These are phyloP conservation scores for Saguinus imperator DNA, from an alignment of 2,113 vertebrate species.

Conservation along the genomic window DNA sequence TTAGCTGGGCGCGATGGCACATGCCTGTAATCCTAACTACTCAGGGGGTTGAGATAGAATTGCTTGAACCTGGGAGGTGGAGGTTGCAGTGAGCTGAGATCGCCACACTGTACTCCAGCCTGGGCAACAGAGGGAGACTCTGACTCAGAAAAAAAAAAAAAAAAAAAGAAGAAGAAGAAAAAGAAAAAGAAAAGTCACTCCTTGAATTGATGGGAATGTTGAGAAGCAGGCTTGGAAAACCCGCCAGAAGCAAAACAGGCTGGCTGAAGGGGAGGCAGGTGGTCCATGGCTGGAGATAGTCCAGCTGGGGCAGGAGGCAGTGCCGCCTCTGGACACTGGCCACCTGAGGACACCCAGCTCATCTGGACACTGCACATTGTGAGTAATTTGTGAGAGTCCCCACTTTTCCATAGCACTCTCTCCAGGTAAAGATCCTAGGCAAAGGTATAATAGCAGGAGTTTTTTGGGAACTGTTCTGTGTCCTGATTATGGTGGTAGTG, in stretches of 20 bases:
- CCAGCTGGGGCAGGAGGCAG: fast-evolving
- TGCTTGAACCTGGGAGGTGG: too few species aligned
- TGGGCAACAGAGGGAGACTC: too few species aligned
- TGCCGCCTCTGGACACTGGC: background rate
- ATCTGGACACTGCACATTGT: background rate
- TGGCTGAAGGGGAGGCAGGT: fast-evolving
- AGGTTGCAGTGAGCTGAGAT: too few species aligned
- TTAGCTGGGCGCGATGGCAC: too few species aligned
- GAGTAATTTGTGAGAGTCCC: fast-evolving
- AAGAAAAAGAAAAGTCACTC: background rate
- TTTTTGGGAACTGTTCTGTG: background rate
- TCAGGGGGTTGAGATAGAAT: too few species aligned
- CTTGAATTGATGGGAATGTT: background rate
- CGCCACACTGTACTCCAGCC: too few species aligned
- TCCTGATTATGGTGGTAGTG: background rate
- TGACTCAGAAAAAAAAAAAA: too few species aligned
- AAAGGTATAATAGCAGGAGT: background rate
- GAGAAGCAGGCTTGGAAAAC: background rate
- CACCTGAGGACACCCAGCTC: too few species aligned
- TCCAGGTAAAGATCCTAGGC: background rate
- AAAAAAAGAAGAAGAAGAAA: too few species aligned
- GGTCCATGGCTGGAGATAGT: background rate
- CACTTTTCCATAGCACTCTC: background rate
- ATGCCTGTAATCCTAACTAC: too few species aligned
- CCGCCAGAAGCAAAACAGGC: background rate